Base-by-base conservation (phyloP, 2,113 vertebrate genomes). In the Ciconia maguari region DNA sequence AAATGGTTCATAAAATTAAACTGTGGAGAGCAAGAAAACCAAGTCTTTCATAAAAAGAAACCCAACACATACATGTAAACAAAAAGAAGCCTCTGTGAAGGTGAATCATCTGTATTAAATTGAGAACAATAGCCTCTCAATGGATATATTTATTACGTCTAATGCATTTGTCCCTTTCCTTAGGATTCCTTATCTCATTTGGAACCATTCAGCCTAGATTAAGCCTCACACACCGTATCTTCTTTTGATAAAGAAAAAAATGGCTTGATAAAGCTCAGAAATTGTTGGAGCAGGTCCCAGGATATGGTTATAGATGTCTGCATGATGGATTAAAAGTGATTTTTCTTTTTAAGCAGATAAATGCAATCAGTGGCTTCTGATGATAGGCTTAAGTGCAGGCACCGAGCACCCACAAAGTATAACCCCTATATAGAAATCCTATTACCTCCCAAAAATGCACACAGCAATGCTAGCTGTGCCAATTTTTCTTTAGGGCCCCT, bases 281-380 rank as follows among this genome's bases (percentile, higher is more conserved):
- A 87, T 79, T 62, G 83, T 10, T 98, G 97, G 97, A 97, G 61
- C 70, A 19, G 69, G 88, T 97, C 97, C 98, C 97, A 94, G 94
- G 87, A 93, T 94, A 69, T 54, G 92, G 96, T 98, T 97, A 91
- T 81, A 92, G 83, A 72, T 36, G 90, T 90, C 96, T 83, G 77
- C 5, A 6, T 94, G 96, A 95, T 4, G 70, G 94, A 97, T 97
- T 94, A 97, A 94, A 95, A 89, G 81, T 7, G 14, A 97, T 97
- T 96, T 96, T 95, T 95, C 92, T 97, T 96, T 94, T 95, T 89
- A 94, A 98, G 96, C 70, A 97, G 90, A 87, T 93, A 96, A 97
- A 89, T 70, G 66, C 84, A 96, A 96, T 96, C 96, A 95, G 87
- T 82, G 81, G 57, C 62, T 93, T 80, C 90, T 94, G 87, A 85